phyloP scores from a whole-genome alignment of 2,113 vertebrate genomes.

The Daboia siamensis region DNA sequence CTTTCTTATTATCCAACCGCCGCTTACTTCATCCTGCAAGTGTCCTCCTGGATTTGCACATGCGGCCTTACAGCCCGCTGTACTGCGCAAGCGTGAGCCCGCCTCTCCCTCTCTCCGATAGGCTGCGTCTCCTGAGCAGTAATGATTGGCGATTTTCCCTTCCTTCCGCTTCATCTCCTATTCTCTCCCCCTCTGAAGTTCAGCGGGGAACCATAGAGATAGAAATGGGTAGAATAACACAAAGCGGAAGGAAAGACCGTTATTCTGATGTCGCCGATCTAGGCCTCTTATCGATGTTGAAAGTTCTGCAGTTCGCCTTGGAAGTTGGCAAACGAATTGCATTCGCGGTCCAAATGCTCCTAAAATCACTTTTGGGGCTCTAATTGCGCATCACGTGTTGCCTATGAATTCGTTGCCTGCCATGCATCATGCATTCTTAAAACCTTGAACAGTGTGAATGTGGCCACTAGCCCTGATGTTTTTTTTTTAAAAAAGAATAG shows the following conservation, averaged over 20 bases:
- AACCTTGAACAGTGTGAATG: background rate
- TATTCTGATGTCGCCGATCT: background rate
- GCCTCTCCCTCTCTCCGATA: constrained; percentile 9
- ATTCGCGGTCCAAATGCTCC: background rate
- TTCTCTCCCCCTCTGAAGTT: no score
- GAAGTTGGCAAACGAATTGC: background rate
- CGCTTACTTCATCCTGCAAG: constrained; percentile 55
- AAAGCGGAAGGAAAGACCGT: background rate
- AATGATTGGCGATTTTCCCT: background rate
- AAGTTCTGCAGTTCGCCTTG: background rate
- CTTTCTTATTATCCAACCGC: background rate
- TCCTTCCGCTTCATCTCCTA: constrained; percentile 11
- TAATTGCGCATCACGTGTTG: background rate
- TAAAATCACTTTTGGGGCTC: background rate
- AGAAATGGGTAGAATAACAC: background rate
- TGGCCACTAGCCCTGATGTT: background rate
- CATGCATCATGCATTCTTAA: background rate
- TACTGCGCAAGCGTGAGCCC: background rate
- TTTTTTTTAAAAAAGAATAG: background rate
- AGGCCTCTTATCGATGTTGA: background rate
- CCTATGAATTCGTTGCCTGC: background rate
- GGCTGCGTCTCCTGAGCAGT: background rate
- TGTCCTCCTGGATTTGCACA: background rate
- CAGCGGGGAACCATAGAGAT: background rate
- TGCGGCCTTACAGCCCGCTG: background rate